A percentile compares a stretch with the other conserved stretches of the same genome.
These are phyloP conservation scores for Archips crataeganus DNA, from an alignment of 2,888 invertebrate species.

Conservation along the genomic window DNA sequence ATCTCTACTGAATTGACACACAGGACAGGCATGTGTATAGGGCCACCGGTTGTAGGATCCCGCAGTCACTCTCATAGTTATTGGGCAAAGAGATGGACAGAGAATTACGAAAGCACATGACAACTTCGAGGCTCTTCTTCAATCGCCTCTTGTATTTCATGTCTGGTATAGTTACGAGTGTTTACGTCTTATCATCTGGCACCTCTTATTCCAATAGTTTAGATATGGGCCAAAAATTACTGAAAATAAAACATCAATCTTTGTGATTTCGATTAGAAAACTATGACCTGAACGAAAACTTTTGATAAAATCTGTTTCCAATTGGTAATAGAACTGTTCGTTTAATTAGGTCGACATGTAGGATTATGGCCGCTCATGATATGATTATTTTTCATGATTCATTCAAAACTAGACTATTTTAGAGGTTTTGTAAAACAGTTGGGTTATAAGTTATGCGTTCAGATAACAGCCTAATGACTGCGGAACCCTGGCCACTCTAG, in stretches of 20 bases:
- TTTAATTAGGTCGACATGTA: too few relatives aligned
- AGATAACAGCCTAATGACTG: neutral
- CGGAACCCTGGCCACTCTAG: neutral
- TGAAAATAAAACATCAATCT: neutral
- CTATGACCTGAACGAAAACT: neutral
- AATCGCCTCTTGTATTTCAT: neutral
- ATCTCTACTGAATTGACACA: neutral
- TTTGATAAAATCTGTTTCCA: too few relatives aligned
- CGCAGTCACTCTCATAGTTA: neutral
- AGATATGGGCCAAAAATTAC: neutral
- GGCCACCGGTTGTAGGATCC: neutral
- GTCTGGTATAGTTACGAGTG: neutral
- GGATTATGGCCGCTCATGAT: too few relatives aligned
- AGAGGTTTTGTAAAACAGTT: neutral
- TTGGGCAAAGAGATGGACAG: neutral
- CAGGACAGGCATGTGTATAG: neutral
- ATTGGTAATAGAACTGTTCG: too few relatives aligned
- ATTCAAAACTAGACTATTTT: neutral
- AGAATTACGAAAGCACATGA: neutral
- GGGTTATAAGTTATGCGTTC: neutral
- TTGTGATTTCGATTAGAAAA: neutral
- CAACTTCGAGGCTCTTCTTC: neutral
- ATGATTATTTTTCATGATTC: too few relatives aligned
- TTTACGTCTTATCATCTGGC: neutral
- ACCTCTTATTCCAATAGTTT: neutral